phyloP scores from a whole-genome alignment of 2,797 vertebrate species.

The Psittacula echo region DNA sequence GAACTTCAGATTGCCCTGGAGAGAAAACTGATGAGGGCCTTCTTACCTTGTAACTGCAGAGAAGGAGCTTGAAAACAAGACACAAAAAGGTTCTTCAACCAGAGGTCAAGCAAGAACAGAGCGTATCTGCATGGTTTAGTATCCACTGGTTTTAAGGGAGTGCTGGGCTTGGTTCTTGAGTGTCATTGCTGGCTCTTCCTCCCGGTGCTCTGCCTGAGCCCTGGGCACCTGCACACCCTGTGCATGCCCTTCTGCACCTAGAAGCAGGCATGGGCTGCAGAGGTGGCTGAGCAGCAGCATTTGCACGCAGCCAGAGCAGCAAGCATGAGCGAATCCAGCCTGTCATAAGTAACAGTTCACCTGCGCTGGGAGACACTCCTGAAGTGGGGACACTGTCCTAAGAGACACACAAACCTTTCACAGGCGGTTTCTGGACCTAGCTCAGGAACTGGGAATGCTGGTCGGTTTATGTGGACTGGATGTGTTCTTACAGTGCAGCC shows the following conservation, averaged over 20 bases:
- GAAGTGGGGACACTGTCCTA: neutral
- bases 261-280: accelerated
- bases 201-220: neutral
- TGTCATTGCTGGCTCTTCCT: neutral
- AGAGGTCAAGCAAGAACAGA: neutral
- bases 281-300: neutral
- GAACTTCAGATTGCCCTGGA: neutral
- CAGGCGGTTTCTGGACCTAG: neutral
- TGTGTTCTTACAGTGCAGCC: neutral
- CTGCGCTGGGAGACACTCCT: neutral
- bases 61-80: neutral
- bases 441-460: neutral
- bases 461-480: neutral
- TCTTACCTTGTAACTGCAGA: neutral
- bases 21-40: neutral
- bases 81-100: neutral
- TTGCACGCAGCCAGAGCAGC: neutral
- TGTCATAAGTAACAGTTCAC: neutral
- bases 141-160: neutral
- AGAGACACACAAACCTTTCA: neutral
- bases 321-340: neutral
- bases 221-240: accelerated
- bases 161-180: neutral
- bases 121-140: accelerated
- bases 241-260: neutral